These are phyloP conservation scores for Scatophagus argus DNA, from an alignment of 2,113 vertebrate genomes.

Conservation along the genomic window DNA sequence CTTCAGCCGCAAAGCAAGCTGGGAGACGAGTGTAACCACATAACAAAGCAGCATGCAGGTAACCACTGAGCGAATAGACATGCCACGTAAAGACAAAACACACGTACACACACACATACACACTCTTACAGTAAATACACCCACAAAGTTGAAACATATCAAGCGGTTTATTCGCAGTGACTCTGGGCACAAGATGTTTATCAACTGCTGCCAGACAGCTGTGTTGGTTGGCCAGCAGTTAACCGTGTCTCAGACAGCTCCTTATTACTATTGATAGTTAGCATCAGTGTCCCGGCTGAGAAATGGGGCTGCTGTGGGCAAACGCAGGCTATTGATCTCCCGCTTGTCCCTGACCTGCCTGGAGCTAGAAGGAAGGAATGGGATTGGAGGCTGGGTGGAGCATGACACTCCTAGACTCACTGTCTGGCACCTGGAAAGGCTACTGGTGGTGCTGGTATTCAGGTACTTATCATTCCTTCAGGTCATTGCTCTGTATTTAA, in stretches of 20 bases:
- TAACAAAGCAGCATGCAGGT: conserved; percentile 66
- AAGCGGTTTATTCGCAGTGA: conserved; percentile 85
- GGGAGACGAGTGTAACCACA: conserved; percentile 36
- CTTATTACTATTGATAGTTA: conserved; percentile 90
- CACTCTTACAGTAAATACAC: conserved; percentile 79
- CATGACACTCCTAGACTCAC: conserved; percentile 41
- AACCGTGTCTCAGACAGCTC: conserved; percentile 84
- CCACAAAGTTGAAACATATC: conserved; percentile 82
- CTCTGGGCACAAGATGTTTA: conserved; percentile 85
- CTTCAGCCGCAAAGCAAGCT: conserved; percentile 49
- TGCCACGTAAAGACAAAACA: conserved; percentile 33
- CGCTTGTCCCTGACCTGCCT: conserved; percentile 75
- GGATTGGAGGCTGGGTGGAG: conserved; percentile 48
- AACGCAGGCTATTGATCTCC: conserved; percentile 87
- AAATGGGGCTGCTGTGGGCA: conserved; percentile 87
- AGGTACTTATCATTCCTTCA: conserved; percentile 10
- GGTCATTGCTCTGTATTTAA: conserved; percentile 6
- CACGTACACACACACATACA: conserved; percentile 38
- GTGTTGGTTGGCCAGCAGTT: conserved; percentile 79
- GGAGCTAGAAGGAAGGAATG: conserved; percentile 74
- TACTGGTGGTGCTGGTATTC: conserved; percentile 32
- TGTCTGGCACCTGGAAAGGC: conserved; percentile 63
- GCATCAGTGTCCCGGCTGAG: conserved; percentile 88
- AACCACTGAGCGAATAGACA: conserved; percentile 61
- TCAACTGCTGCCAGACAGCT: conserved; percentile 85